These are phyloP conservation scores for Monarcha castaneiventris DNA, from an alignment of 2,113 vertebrate species.

Conservation along the genomic window DNA sequence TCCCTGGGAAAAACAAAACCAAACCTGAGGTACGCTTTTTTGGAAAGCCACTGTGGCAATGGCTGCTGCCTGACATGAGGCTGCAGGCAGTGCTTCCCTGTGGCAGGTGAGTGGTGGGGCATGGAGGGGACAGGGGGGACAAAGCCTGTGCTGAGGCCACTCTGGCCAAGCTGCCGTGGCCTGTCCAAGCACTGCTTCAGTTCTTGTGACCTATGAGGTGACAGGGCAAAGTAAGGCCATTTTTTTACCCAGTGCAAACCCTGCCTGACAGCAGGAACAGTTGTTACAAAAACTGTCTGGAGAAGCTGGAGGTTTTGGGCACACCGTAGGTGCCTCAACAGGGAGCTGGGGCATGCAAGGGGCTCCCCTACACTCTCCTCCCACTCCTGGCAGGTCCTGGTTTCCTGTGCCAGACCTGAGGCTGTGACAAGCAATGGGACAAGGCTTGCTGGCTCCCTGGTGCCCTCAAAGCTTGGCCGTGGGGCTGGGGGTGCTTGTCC, in stretches of 20 bases:
- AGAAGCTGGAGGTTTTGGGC: neutral
- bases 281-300: neutral
- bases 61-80: neutral
- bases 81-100: neutral
- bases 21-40: neutral
- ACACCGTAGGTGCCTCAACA: fast-evolving
- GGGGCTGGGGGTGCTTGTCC: neutral
- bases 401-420: fast-evolving
- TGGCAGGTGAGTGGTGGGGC: neutral
- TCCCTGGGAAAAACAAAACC: neutral
- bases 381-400: neutral
- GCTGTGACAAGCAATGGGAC: neutral
- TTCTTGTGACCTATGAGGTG: neutral
- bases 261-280: neutral
- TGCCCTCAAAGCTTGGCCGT: fast-evolving
- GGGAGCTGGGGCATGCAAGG: neutral
- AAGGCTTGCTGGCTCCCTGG: neutral
- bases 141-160: neutral
- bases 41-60: neutral
- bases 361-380: neutral
- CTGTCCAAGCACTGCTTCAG: neutral
- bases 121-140: neutral
- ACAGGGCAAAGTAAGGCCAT: neutral
- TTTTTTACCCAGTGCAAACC: neutral
- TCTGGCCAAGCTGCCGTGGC: fast-evolving